Percentiles rank a stretch among this genome's conserved stretches.
Conservation (phyloP, 2,113 vertebrate species). For the Pithys albifrons region DNA sequence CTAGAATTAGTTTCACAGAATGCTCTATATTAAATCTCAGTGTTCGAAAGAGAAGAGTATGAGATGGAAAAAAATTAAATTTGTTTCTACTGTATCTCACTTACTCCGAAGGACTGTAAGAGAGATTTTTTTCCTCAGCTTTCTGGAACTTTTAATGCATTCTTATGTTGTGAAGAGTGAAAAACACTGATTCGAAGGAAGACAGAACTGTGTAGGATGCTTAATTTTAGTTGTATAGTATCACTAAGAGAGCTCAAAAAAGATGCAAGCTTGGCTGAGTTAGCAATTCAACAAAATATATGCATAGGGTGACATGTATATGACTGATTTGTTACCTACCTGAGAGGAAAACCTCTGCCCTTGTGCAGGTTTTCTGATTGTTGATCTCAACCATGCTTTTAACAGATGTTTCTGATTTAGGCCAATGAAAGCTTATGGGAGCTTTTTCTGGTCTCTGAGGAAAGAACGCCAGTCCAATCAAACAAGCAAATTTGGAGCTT, state of each 20-base stretch:
- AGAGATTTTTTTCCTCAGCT: background rate
- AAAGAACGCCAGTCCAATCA: background rate
- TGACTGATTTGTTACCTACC: background rate
- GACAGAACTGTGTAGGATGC: background rate
- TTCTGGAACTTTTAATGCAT: background rate
- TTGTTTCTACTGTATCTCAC: background rate
- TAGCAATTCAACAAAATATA: background rate
- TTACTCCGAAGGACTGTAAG: background rate
- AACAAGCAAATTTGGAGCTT: slow-evolving; percentile 1
- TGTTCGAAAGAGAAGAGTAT: background rate
- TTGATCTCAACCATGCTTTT: background rate
- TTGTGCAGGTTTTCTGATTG: background rate
- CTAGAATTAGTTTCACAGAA: background rate
- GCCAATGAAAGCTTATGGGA: slow-evolving; percentile 40
- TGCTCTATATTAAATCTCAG: background rate
- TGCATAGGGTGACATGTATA: background rate
- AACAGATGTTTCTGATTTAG: slow-evolving; percentile 49
- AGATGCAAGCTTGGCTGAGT: background rate
- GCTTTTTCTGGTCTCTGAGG: slow-evolving; percentile 14
- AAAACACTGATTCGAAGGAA: background rate
- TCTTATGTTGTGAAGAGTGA: background rate
- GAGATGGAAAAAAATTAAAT: background rate
- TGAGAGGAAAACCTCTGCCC: background rate
- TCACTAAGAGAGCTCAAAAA: background rate
- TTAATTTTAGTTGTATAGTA: background rate